These are phyloP conservation scores for Molossus molossus DNA, from an alignment of 2,797 vertebrate species.

Conservation along the genomic window DNA sequence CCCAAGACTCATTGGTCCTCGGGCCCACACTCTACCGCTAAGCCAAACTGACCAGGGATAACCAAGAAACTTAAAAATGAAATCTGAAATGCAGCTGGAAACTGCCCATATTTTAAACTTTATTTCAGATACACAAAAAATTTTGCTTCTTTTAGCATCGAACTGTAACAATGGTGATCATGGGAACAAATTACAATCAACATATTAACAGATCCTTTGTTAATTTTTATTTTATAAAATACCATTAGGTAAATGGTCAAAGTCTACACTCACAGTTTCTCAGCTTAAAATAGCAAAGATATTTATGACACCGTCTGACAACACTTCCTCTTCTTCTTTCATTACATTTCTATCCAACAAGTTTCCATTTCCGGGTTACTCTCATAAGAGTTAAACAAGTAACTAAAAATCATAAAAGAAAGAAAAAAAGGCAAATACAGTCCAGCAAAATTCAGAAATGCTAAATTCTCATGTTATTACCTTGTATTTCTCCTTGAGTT, in stretches of 20 bases:
- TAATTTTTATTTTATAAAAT: background rate
- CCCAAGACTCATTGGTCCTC: too few relatives aligned
- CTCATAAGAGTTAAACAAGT: conserved; percentile 24
- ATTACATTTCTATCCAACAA: background rate
- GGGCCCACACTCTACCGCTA: too few relatives aligned
- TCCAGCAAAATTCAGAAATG: background rate
- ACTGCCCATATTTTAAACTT: background rate
- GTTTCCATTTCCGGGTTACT: background rate
- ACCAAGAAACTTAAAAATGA: background rate
- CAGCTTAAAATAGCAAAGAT: conserved; percentile 25
- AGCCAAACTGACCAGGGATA: background rate
- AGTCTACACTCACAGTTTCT: background rate
- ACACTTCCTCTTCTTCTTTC: background rate
- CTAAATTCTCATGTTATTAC: background rate
- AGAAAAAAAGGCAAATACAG: background rate
- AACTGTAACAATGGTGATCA: background rate
- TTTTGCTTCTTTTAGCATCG: background rate
- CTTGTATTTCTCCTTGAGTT: background rate
- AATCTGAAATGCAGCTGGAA: background rate
- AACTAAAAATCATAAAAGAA: background rate
- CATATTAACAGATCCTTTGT: background rate
- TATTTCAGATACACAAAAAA: background rate
- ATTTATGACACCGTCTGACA: background rate
- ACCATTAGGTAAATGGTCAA: background rate
- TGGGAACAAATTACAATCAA: conserved; percentile 6